Evolutionary conservation across 2,888 invertebrate genomes (phyloP).

Genomic region (Spatulosminthurus flaviceps): DNA sequence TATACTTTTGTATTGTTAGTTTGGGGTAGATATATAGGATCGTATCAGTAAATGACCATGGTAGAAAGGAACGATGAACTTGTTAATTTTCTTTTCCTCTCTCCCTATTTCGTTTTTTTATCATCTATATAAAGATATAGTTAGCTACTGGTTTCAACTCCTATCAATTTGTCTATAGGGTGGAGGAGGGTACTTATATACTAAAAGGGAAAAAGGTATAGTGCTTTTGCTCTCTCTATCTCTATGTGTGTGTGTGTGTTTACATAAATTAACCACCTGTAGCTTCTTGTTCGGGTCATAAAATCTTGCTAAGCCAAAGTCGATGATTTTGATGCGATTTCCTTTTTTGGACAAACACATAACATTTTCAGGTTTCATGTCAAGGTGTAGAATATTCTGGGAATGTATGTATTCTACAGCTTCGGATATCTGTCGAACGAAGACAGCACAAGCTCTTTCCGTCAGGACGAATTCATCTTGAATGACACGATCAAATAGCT

Average conservation of each 20-base stretch:
- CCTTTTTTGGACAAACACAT: constrained; percentile 94
- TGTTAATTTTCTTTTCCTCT: constrained; percentile 19
- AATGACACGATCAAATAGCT: constrained; percentile 97
- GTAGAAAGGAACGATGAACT: constrained; percentile 30
- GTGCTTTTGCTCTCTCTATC: not conserved
- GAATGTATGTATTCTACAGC: constrained; percentile 97
- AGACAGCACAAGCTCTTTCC: constrained; percentile 94
- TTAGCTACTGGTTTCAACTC: constrained; percentile 65
- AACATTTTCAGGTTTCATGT: constrained; percentile 99
- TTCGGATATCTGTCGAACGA: constrained; percentile 98
- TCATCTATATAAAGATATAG: constrained; percentile 2
- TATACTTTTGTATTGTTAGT: too few species aligned
- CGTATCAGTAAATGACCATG: not conserved
- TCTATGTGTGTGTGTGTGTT: not conserved
- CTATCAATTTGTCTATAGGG: not conserved
- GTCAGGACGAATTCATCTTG: constrained; percentile 98
- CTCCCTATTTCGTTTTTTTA: not conserved
- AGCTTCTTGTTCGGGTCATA: constrained; percentile 91
- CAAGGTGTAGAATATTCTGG: constrained; percentile 91
- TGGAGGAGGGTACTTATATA: constrained; percentile 10
- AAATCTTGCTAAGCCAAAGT: constrained; percentile 94
- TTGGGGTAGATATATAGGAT: too few species aligned
- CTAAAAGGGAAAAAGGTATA: constrained; percentile 4
- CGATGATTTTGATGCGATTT: constrained; percentile 98
- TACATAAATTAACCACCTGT: constrained; percentile 67